phyloP scores from a whole-genome alignment of 2,888 invertebrate species.

The Orchesella flavescens region DNA sequence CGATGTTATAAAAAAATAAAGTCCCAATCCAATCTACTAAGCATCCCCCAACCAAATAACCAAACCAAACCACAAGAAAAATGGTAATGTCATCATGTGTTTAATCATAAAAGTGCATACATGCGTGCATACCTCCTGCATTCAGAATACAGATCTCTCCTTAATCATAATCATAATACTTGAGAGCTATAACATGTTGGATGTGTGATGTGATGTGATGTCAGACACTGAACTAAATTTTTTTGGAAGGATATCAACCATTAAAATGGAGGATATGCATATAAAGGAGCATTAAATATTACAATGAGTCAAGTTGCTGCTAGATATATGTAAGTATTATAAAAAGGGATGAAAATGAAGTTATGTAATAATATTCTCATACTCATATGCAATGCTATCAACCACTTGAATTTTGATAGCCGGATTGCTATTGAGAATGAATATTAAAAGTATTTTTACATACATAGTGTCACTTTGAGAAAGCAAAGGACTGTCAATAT shows the following conservation, averaged over 20 bases:
- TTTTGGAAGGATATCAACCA: slow-evolving; percentile 62
- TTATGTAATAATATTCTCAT: slow-evolving; percentile 10
- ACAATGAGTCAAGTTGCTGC: background rate
- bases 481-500: slow-evolving; percentile 28
- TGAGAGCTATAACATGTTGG: too few relatives aligned
- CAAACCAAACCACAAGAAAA: slow-evolving; percentile 34
- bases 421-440: background rate
- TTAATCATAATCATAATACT: background rate
- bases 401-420: background rate
- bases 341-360: too few relatives aligned
- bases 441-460: slow-evolving; percentile 8
- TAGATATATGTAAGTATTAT: too few relatives aligned
- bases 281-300: background rate
- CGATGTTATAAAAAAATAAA: too few relatives aligned
- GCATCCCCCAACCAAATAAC: too few relatives aligned
- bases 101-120: background rate
- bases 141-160: background rate
- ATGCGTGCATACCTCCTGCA: background rate
- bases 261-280: slow-evolving; percentile 53
- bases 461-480: background rate
- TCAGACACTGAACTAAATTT: slow-evolving; percentile 55
- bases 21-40: too few relatives aligned
- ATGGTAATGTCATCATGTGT: slow-evolving; percentile 4
- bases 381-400: background rate
- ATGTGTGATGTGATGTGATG: too few relatives aligned